phyloP scores from a whole-genome alignment of 2,888 invertebrate genomes.

The Tetramorium bicarinatum region DNA sequence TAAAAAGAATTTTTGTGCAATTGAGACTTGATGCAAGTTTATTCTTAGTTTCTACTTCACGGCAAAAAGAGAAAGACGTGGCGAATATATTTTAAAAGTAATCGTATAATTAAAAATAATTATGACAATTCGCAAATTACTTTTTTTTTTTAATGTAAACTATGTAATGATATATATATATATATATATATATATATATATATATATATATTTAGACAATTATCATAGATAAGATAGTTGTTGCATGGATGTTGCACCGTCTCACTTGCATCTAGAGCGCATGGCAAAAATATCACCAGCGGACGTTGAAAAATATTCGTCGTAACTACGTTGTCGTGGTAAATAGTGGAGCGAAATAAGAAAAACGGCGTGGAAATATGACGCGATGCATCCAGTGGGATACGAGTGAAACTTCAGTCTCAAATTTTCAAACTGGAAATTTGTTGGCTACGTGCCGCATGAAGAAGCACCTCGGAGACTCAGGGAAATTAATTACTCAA shows the following conservation, averaged over 20 bases:
- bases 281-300: conserved; percentile 43
- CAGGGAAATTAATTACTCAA: conserved; percentile 44
- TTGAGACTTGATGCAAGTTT: conserved; percentile 8
- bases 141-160: not conserved
- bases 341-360: conserved; percentile 51
- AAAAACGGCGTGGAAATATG: conserved; percentile 56
- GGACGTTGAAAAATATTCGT: conserved; percentile 51
- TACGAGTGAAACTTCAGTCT: conserved; percentile 43
- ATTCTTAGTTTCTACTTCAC: not conserved
- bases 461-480: conserved; percentile 38
- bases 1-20: not conserved
- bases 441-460: conserved; percentile 45
- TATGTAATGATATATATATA: not conserved
- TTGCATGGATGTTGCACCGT: not conserved
- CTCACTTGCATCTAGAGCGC: conserved; percentile 5
- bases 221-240: not conserved
- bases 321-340: conserved; percentile 56
- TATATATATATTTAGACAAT: conserved; percentile 23
- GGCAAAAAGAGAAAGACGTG: not conserved
- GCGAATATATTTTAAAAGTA: conserved; percentile 9
- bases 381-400: conserved; percentile 54
- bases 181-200: conserved; percentile 16
- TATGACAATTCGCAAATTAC: not conserved
- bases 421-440: conserved; percentile 53
- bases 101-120: conserved; percentile 9